A percentile compares a stretch with the other conserved stretches of the same genome.
These are phyloP conservation scores for Hylaeus volcanicus DNA, from an alignment of 1,140 invertebrate species.

Conservation along the genomic window DNA sequence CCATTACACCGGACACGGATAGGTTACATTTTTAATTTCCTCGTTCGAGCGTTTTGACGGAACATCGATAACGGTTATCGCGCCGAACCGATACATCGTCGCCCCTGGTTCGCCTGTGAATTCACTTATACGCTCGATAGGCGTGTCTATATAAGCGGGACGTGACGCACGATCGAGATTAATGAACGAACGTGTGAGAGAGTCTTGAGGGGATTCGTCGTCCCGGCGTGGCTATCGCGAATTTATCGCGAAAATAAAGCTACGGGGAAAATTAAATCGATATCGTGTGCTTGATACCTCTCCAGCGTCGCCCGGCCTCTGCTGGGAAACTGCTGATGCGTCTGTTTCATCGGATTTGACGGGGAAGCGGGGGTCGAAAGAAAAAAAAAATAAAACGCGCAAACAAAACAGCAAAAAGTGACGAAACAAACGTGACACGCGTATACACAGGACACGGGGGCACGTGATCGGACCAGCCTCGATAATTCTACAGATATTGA, in stretches of 20 bases:
- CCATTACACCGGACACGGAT: constrained; percentile 40
- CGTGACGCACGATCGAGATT: constrained; percentile 53
- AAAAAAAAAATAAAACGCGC: too few relatives aligned
- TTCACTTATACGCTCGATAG: constrained; percentile 51
- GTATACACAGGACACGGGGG: background rate
- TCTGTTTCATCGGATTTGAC: background rate
- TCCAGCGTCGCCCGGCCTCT: background rate
- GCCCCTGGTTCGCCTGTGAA: constrained; percentile 22
- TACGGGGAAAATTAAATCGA: constrained; percentile 39
- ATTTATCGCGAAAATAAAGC: constrained; percentile 41
- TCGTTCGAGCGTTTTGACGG: constrained; percentile 58
- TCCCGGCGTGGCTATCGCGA: constrained; percentile 13
- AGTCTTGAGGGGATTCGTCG: constrained; percentile 40
- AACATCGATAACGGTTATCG: constrained; percentile 62
- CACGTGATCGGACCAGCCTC: background rate
- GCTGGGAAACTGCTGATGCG: constrained; percentile 7
- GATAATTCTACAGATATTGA: background rate
- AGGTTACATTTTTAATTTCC: constrained; percentile 67
- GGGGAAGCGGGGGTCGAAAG: too few relatives aligned
- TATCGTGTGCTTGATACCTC: constrained; percentile 12
- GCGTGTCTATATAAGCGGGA: constrained; percentile 31
- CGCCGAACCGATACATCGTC: constrained; percentile 39
- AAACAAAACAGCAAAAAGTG: too few relatives aligned
- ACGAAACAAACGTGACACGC: background rate
- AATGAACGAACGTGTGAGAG: constrained; percentile 36